These are phyloP conservation scores for Pristionchus entomophagus DNA, from an alignment of 2,888 invertebrate genomes.

Conservation along the genomic window DNA sequence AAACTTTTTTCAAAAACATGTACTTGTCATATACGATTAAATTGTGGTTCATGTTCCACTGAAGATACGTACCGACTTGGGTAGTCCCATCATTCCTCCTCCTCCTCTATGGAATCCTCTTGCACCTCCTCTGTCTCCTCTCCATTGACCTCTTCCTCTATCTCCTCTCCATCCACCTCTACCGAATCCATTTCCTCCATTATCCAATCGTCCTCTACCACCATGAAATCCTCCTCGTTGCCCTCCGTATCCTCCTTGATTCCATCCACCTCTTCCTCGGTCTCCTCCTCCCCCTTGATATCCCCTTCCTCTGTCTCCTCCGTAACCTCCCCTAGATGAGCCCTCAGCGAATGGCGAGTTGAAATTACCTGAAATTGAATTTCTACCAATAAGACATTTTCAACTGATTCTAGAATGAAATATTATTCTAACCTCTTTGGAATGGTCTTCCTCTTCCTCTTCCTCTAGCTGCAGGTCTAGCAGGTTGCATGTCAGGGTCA, in stretches of 20 bases:
- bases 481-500: conserved; percentile 46
- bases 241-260: background rate
- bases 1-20: background rate
- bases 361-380: background rate
- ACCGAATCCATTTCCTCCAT: background rate
- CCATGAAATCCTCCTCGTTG: background rate
- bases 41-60: background rate
- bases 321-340: conserved; percentile 5
- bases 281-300: background rate
- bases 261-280: conserved; percentile 26
- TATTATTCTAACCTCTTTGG: background rate
- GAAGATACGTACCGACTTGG: background rate
- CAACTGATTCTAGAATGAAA: no score
- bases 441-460: conserved; percentile 42
- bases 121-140: conserved; percentile 40
- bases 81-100: background rate
- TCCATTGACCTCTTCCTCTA: background rate
- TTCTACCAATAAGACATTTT: background rate
- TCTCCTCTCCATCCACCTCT: background rate
- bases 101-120: conserved; percentile 37
- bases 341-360: conserved; percentile 43
- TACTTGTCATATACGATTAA: background rate
- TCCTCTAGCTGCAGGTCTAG: conserved; percentile 45
- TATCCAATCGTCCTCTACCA: conserved; percentile 21
- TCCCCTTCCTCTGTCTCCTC: background rate